Conservation (phyloP, 2,888 invertebrate genomes). For the Drosophila yooni region DNA sequence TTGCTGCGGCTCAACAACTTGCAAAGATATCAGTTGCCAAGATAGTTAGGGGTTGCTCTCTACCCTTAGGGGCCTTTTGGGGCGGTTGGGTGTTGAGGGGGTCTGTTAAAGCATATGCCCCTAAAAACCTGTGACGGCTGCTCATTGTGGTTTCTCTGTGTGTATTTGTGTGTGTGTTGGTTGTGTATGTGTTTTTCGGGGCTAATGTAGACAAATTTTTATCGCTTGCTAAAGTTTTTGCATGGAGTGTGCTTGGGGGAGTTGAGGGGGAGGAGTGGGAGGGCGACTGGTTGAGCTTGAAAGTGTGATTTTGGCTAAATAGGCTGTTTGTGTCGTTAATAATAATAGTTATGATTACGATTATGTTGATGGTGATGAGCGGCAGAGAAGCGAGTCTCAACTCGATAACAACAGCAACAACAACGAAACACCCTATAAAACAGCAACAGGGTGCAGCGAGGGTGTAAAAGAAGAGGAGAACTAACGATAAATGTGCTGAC, state of each 20-base stretch:
- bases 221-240: constrained; percentile 72
- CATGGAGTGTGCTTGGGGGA: background rate
- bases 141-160: background rate
- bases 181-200: constrained; percentile 19
- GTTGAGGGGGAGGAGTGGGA: background rate
- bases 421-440: constrained; percentile 30
- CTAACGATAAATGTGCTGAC: constrained; percentile 34
- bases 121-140: constrained; percentile 54
- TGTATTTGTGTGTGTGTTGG: background rate
- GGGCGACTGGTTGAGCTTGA: constrained; percentile 15
- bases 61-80: constrained; percentile 1
- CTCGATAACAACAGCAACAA: constrained; percentile 46
- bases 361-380: constrained; percentile 69
- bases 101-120: constrained; percentile 54
- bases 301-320: constrained; percentile 65
- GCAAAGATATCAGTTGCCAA: constrained; percentile 55
- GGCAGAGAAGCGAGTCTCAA: constrained; percentile 31
- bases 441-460: background rate
- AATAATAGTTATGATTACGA: constrained; percentile 77
- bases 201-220: constrained; percentile 76
- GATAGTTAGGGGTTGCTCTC: constrained; percentile 60
- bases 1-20: constrained; percentile 46
- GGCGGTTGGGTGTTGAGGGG: background rate
- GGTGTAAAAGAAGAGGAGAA: background rate
- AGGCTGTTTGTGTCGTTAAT: constrained; percentile 75